Conservation (phyloP, 2,113 vertebrate genomes). For the Emydura subglobosa region DNA sequence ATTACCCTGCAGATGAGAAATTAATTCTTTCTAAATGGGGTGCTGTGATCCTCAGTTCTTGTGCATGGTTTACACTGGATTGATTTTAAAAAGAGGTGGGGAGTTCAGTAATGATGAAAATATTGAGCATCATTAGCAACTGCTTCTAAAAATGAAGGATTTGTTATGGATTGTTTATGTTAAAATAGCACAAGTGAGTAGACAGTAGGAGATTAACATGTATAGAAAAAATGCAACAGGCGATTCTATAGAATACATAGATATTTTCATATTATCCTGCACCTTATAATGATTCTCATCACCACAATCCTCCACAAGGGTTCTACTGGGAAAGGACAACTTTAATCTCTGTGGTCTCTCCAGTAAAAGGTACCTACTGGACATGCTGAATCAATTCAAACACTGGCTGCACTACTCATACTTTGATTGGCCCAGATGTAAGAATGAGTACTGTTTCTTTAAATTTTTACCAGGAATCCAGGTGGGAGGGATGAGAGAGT, state of each 20-base stretch:
- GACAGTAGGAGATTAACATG: not conserved
- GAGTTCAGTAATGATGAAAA: not conserved
- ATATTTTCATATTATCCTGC: not conserved
- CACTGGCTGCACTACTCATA: fast-evolving
- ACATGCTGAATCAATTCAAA: not conserved
- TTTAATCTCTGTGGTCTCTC: not conserved
- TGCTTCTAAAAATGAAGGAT: not conserved
- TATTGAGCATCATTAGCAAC: not conserved
- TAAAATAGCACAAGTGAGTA: not conserved
- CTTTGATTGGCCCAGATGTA: not conserved
- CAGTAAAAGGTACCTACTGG: not conserved
- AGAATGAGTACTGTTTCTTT: not conserved
- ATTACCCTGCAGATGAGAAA: conserved; percentile 39
- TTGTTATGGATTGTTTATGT: not conserved
- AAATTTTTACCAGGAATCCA: not conserved
- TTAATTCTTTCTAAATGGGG: conserved; percentile 36
- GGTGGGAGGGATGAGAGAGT: not conserved
- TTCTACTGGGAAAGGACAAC: not conserved
- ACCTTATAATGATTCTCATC: not conserved
- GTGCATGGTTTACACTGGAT: not conserved
- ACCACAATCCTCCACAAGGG: fast-evolving
- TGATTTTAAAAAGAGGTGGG: conserved; percentile 13
- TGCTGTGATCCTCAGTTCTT: not conserved
- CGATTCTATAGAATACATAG: not conserved
- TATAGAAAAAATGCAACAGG: not conserved